These are phyloP conservation scores for Hypotaenidia okinawae DNA, from an alignment of 2,797 vertebrate species.

Conservation along the genomic window DNA sequence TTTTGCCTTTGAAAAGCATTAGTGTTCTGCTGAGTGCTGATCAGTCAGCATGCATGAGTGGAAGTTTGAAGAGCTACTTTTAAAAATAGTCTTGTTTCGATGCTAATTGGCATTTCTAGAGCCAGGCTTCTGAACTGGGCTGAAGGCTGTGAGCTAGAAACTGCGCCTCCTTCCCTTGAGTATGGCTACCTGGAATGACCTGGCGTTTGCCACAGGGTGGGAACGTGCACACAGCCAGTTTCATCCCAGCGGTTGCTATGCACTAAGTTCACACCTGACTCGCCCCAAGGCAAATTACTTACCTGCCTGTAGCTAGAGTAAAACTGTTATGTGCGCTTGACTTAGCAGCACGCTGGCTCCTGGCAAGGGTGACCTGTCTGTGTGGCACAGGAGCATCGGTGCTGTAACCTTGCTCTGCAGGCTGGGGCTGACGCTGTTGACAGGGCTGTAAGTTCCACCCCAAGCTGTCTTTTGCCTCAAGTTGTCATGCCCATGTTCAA, in stretches of 20 bases:
- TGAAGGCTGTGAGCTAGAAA: not conserved
- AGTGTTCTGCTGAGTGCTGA: not conserved
- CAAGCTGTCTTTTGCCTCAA: not conserved
- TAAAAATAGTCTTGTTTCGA: not conserved
- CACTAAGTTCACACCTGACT: not conserved
- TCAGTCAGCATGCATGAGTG: not conserved
- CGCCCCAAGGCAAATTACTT: not conserved
- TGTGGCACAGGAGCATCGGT: not conserved
- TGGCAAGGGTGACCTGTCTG: not conserved
- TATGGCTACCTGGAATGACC: rapidly evolving
- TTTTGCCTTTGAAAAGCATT: not conserved
- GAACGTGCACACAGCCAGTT: not conserved
- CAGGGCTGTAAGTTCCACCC: not conserved
- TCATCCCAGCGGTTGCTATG: not conserved
- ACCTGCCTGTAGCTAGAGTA: not conserved
- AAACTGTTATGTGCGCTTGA: not conserved
- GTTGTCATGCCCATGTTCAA: not conserved
- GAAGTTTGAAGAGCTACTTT: not conserved
- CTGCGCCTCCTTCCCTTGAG: not conserved
- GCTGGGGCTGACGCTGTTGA: not conserved
- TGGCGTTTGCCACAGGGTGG: rapidly evolving
- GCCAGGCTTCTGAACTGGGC: not conserved
- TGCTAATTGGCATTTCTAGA: not conserved
- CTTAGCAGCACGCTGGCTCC: not conserved
- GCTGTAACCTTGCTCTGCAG: not conserved